A percentile compares a stretch with the other conserved stretches of the same genome.
These are phyloP conservation scores for Protobothrops flavoviridis DNA, from an alignment of 2,113 vertebrate genomes.

Conservation along the genomic window DNA sequence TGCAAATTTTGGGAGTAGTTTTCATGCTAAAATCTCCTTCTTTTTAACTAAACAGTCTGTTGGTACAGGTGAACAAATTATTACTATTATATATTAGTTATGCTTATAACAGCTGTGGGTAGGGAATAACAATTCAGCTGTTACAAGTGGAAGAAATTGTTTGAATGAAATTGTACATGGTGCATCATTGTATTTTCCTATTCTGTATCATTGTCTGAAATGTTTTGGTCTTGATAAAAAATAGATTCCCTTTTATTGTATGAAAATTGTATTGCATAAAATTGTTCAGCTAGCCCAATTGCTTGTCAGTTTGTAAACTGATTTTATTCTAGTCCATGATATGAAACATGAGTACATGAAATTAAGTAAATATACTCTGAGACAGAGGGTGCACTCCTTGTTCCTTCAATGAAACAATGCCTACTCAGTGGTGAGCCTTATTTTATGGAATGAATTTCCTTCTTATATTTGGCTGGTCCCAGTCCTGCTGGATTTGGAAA, in stretches of 20 bases:
- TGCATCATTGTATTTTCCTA: neutral
- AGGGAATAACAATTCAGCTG: neutral
- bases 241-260: neutral
- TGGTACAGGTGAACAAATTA: neutral
- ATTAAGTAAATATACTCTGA: neutral
- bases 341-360: neutral
- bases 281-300: neutral
- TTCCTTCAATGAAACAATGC: neutral
- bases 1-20: slow-evolving; percentile 24
- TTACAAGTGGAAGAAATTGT: neutral
- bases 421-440: neutral
- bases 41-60: neutral
- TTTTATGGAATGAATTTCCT: neutral
- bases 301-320: neutral
- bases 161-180: neutral
- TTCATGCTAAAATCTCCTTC: neutral
- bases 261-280: neutral
- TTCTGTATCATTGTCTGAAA: neutral
- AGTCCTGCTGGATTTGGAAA: neutral
- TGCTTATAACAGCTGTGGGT: neutral
- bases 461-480: neutral
- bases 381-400: neutral
- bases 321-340: neutral
- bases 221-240: neutral
- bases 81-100: neutral